phyloP scores from a whole-genome alignment of 2,113 vertebrate genomes.

The Sapajus apella region DNA sequence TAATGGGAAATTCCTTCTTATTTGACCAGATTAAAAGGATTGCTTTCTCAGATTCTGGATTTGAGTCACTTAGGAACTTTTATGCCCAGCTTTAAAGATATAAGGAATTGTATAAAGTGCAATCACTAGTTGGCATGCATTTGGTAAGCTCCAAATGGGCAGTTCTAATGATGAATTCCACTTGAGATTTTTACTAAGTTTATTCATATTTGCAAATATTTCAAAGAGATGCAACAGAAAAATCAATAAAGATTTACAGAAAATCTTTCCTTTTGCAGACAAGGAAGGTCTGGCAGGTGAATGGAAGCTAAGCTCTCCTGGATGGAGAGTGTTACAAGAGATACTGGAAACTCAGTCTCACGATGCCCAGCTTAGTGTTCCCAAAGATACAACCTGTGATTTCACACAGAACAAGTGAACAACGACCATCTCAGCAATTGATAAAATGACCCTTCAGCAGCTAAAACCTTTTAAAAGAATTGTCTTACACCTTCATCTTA shows the following conservation, averaged over 20 bases:
- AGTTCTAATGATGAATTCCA: neutral
- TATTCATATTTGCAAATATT: slow-evolving; percentile 40
- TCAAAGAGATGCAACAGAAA: neutral
- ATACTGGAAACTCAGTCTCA: too few relatives aligned
- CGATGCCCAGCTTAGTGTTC: neutral
- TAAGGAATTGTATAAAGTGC: neutral
- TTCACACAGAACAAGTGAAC: neutral
- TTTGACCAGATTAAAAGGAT: neutral
- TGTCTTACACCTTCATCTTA: neutral
- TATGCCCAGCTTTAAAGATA: neutral
- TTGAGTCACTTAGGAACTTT: neutral
- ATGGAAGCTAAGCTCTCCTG: neutral
- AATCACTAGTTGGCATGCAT: neutral
- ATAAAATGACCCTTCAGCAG: neutral
- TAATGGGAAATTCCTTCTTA: neutral
- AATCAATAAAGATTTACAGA: neutral
- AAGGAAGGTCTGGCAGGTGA: neutral
- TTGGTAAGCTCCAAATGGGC: neutral
- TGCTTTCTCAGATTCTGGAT: neutral
- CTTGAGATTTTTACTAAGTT: neutral
- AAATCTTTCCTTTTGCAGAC: neutral
- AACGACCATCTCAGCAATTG: neutral
- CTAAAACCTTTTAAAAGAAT: neutral
- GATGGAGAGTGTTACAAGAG: neutral
- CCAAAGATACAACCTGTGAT: neutral